Evolutionary conservation across 2,797 vertebrate genomes (phyloP), one percentile per base, ranked within the genome.

Genomic region (Rhinichthys osculus): DNA sequence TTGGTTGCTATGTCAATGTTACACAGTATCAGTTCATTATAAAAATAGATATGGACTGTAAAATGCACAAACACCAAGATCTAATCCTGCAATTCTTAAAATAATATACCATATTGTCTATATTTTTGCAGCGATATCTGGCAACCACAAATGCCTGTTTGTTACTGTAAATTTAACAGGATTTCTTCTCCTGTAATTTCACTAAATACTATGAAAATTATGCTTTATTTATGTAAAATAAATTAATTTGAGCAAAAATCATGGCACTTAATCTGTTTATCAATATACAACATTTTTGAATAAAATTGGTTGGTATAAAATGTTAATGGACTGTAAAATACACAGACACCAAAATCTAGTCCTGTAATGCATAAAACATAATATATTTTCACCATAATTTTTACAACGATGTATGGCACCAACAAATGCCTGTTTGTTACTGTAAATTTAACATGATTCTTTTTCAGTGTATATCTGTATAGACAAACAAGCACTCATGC

Each of bases 401-500:
- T 14, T 23, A n/a, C 44, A 33, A 9, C 2, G 27, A 33, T 33
- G 5, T 33, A 13, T 77, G 33, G 33, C 21, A 59, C 38, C 23
- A 50, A 78, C 74, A 57, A 59, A 78, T 52, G 35, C 21, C 19
- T 80, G 78, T 23, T 66, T 67, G 78, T 69, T 47, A 35, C 64
- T 67, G 9, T 66, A 35, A 16, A 40, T 19, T 54, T 7, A 54
- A 54, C 30, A 76, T 50, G 27, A 3, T 19, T 33, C 33, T 21
- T 35, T 66, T 23, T 35, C 6, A 33, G 2, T 67, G 42, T 69
- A 76, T 77, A 38, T 50, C 47, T 77, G 73, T 50, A 70, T 30
- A 83, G 33, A 67, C 35, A 70, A 33, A 47, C 87, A 81, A 44
- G 33, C 78, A 78, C 50, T 66, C 78, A 71, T 47, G 57, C 78